phyloP scores from a whole-genome alignment of 35 echinoderm and acorn worm species.

The Heliocidaris tuberculata region DNA sequence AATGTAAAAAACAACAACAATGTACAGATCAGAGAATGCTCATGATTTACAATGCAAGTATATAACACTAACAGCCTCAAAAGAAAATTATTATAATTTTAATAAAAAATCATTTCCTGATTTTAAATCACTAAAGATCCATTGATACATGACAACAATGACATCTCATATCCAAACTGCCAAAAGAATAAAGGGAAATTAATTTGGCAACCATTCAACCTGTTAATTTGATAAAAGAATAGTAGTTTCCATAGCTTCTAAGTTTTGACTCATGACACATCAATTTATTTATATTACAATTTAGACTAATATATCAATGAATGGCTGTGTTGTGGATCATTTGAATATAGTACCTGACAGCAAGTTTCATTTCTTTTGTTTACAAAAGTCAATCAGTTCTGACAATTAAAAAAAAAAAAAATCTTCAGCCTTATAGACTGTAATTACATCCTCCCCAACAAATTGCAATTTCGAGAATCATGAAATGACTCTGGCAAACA shows the following conservation, averaged over 20 bases:
- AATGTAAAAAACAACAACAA: not conserved
- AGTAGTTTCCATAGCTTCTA: not conserved
- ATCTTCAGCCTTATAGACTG: no score
- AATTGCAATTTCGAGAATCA: no score
- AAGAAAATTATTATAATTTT: not conserved
- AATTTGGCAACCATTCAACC: not conserved
- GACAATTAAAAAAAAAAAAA: no score
- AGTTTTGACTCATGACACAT: slow-evolving; percentile 1
- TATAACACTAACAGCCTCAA: not conserved
- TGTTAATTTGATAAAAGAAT: not conserved
- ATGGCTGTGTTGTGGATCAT: not conserved
- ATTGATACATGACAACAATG: slow-evolving; percentile 11
- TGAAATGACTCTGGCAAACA: no score
- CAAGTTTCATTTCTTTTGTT: not conserved
- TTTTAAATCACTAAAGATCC: not conserved
- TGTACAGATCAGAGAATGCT: not conserved
- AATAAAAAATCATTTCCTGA: not conserved
- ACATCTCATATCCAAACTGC: not conserved
- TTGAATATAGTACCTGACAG: not conserved
- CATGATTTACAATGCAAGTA: not conserved
- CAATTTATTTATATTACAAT: not conserved
- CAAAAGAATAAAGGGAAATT: not conserved
- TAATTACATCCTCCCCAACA: no score
- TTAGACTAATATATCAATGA: not conserved
- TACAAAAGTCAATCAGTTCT: no score